Evolutionary conservation across 64 coral and sea anemone genomes (phyloP).

Genomic region (Stylophora pistillata): DNA sequence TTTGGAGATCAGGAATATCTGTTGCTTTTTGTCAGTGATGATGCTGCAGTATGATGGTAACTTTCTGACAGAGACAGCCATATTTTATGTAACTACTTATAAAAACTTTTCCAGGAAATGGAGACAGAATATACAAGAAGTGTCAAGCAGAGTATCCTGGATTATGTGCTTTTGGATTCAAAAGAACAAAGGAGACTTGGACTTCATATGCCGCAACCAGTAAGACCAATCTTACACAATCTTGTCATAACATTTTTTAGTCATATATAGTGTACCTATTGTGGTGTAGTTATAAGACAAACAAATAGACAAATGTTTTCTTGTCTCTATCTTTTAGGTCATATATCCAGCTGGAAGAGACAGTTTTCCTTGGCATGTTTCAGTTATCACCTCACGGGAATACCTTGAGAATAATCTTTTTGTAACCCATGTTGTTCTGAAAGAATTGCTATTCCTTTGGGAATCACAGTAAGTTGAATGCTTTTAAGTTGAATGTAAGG

Average conservation of each 20-base stretch:
- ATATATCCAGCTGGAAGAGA: conserved; percentile 85
- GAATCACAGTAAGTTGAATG: conserved; percentile 72
- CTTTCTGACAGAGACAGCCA: background rate
- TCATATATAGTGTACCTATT: background rate
- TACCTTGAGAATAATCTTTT: conserved; percentile 72
- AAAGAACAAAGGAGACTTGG: conserved; percentile 92
- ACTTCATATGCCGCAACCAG: conserved; percentile 81
- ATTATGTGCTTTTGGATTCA: conserved; percentile 87
- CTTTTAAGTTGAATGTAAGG: background rate
- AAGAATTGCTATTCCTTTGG: conserved; percentile 84
- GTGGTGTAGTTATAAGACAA: background rate
- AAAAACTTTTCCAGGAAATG: conserved; percentile 80
- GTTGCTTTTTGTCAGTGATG: too few relatives aligned
- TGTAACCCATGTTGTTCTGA: conserved; percentile 71
- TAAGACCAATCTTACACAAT: background rate
- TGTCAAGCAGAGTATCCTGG: conserved; percentile 89
- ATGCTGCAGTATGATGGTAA: background rate
- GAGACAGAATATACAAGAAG: conserved; percentile 73
- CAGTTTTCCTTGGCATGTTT: conserved; percentile 85
- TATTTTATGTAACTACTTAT: too few relatives aligned
- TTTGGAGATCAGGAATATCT: too few relatives aligned
- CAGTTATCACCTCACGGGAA: conserved; percentile 62
- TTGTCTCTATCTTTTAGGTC: conserved; percentile 47
- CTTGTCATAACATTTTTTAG: background rate
- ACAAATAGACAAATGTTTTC: background rate